Evolutionary conservation across 1,140 invertebrate genomes (phyloP).

Genomic region (Micrasema minimum): DNA sequence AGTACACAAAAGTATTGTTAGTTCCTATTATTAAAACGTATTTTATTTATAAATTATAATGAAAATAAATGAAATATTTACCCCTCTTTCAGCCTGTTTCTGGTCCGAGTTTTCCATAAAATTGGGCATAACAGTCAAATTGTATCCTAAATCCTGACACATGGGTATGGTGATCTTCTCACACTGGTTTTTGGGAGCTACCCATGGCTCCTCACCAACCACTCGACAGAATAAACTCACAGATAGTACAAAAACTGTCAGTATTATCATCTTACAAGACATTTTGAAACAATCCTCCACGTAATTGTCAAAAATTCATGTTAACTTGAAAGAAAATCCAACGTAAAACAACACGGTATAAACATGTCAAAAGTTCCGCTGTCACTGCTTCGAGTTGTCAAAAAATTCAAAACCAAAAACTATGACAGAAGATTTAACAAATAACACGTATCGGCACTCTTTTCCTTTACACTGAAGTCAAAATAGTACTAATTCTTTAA

Average conservation of each 20-base stretch:
- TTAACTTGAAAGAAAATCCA: too few species aligned
- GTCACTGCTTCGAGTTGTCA: background rate
- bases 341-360: background rate
- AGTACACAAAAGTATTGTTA: too few species aligned
- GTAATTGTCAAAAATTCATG: too few species aligned
- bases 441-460: background rate
- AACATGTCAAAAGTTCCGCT: background rate
- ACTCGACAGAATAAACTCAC: slow-evolving; percentile 40
- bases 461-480: slow-evolving; percentile 2
- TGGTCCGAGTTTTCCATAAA: slow-evolving; percentile 82
- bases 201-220: slow-evolving; percentile 58
- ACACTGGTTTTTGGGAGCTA: slow-evolving; percentile 71
- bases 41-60: too few species aligned
- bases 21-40: too few species aligned
- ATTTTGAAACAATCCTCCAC: background rate
- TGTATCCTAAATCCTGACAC: slow-evolving; percentile 86
- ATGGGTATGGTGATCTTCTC: slow-evolving; percentile 83
- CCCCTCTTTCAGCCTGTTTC: slow-evolving; percentile 76
- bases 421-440: too few species aligned
- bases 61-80: slow-evolving; percentile 64
- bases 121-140: slow-evolving; percentile 90
- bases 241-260: slow-evolving; percentile 29
- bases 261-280: slow-evolving; percentile 10
- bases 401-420: background rate
- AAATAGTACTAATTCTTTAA: slow-evolving; percentile 8